Evolutionary conservation across 1,140 invertebrate species (phyloP).

Genomic region (Battus philenor): DNA sequence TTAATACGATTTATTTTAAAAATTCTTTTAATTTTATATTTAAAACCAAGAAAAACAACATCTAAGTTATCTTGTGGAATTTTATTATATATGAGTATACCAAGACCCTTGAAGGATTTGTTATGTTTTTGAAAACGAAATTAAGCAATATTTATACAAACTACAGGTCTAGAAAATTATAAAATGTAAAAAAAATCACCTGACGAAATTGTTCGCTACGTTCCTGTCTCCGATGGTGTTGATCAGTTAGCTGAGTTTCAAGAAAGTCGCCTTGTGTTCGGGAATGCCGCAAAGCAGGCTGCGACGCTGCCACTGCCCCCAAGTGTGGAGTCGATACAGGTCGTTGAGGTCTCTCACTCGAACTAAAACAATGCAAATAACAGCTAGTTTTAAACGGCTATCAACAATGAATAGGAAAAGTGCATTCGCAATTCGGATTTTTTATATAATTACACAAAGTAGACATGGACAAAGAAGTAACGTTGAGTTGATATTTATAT

Average conservation of each 20-base stretch:
- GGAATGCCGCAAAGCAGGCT: conserved; percentile 55
- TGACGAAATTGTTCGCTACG: conserved; percentile 67
- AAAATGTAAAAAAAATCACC: conserved; percentile 28
- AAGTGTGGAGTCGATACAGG: conserved; percentile 68
- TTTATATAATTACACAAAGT: too few species aligned
- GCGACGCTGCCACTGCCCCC: conserved; percentile 46
- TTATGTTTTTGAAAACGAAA: background rate
- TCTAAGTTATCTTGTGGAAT: too few species aligned
- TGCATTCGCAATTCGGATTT: too few species aligned
- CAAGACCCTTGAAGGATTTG: too few species aligned
- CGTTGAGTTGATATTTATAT: too few species aligned
- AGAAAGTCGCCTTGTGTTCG: conserved; percentile 67
- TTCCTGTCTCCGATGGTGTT: conserved; percentile 54
- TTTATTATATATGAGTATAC: too few species aligned
- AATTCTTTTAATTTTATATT: too few species aligned
- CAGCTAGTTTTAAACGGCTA: too few species aligned
- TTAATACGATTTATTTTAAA: too few species aligned
- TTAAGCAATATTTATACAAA: background rate
- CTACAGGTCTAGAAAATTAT: background rate
- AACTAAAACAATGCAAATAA: background rate
- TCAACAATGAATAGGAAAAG: too few species aligned
- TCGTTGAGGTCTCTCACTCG: conserved; percentile 57
- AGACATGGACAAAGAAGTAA: too few species aligned
- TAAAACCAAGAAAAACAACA: too few species aligned
- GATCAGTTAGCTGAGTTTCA: conserved; percentile 58